A percentile compares a stretch with the other conserved stretches of the same genome.
Conservation (phyloP, 2,113 vertebrate genomes). For the Eleginops maclovinus region DNA sequence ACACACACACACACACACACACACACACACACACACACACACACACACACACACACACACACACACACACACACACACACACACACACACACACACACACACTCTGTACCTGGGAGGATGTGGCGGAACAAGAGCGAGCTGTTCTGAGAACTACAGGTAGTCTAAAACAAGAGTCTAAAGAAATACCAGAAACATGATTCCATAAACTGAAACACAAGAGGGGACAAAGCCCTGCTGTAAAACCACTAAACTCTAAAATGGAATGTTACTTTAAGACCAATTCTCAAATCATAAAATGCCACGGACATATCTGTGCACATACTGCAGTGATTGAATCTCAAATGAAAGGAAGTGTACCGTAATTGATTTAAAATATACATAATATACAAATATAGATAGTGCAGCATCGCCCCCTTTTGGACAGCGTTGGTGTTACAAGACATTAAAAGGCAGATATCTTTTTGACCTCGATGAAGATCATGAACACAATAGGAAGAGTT, state of each 20-base stretch:
- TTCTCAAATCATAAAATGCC: neutral
- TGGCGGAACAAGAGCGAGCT: too few species aligned
- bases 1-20: too few species aligned
- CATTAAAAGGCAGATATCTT: neutral
- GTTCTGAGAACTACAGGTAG: too few species aligned
- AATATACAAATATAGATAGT: neutral
- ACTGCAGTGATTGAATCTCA: neutral
- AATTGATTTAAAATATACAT: too few species aligned
- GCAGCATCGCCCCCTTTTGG: slow-evolving; percentile 35
- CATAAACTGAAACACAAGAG: neutral
- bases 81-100: too few species aligned
- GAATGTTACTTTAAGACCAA: neutral
- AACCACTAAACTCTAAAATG: neutral
- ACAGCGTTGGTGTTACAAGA: neutral
- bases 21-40: too few species aligned
- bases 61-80: too few species aligned
- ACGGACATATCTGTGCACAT: neutral
- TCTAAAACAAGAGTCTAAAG: too few species aligned
- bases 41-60: too few species aligned
- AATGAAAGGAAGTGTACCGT: neutral
- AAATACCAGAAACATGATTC: too few species aligned
- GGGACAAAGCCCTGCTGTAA: neutral
- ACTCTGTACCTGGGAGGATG: too few species aligned
- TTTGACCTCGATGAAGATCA: neutral
- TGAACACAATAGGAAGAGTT: neutral